phyloP scores from a whole-genome alignment of 2,888 invertebrate species.

The Entomobrya multifasciata region DNA sequence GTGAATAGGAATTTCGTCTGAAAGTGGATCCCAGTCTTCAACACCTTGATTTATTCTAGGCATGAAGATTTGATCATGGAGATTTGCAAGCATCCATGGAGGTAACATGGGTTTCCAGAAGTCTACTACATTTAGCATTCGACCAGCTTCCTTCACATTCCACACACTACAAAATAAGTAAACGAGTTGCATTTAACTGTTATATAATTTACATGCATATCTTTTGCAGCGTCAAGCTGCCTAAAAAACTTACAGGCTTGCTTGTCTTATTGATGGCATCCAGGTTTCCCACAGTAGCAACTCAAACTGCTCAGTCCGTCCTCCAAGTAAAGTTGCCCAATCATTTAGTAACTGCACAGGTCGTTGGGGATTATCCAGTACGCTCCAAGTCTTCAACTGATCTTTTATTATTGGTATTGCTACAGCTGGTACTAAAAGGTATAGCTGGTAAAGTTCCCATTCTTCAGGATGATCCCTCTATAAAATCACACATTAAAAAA shows the following conservation, averaged over 20 bases:
- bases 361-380: conserved; percentile 86
- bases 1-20: conserved; percentile 97
- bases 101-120: conserved; percentile 91
- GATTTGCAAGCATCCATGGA: conserved; percentile 90
- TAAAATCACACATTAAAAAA: conserved; percentile 78
- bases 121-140: conserved; percentile 89
- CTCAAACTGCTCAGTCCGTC: conserved; percentile 85
- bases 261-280: conserved; percentile 90
- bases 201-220: no score
- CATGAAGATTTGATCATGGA: conserved; percentile 90
- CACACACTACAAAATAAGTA: conserved; percentile 85
- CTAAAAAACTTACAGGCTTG: conserved; percentile 86
- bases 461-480: conserved; percentile 85
- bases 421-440: conserved; percentile 90
- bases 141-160: conserved; percentile 90
- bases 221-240: no score
- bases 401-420: conserved; percentile 91
- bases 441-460: conserved; percentile 92
- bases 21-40: conserved; percentile 96
- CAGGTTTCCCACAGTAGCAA: conserved; percentile 94
- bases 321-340: conserved; percentile 74
- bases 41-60: conserved; percentile 88
- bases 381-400: conserved; percentile 89
- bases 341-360: conserved; percentile 83
- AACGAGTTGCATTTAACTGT: no score